Percentiles rank a stretch among this genome's conserved stretches.
These are phyloP conservation scores for Tenrec ecaudatus DNA, from an alignment of 2,113 vertebrate species.

Conservation along the genomic window DNA sequence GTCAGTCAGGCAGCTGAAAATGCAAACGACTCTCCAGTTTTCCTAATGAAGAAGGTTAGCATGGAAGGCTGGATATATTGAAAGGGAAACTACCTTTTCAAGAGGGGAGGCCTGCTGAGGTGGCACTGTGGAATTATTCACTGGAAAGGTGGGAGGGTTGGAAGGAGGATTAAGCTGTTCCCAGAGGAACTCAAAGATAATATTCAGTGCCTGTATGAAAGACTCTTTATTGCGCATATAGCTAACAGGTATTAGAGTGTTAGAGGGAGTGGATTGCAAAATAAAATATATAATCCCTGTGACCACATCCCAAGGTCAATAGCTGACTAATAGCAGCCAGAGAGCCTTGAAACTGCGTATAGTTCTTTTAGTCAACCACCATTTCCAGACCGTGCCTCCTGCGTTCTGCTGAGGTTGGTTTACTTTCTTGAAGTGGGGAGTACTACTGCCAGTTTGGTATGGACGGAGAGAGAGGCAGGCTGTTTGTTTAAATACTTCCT, in stretches of 20 bases:
- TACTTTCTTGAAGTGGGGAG: constrained; percentile 44
- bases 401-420: constrained; percentile 60
- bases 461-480: background rate
- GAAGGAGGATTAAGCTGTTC: constrained; percentile 64
- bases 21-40: background rate
- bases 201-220: constrained; percentile 81
- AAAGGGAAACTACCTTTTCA: constrained; percentile 73
- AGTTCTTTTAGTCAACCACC: constrained; percentile 69
- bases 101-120: constrained; percentile 55
- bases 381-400: constrained; percentile 58
- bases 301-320: constrained; percentile 80
- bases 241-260: constrained; percentile 74
- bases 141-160: constrained; percentile 65
- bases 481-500: background rate
- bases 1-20: constrained; percentile 21
- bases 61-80: constrained; percentile 48
- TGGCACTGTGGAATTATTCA: constrained; percentile 62
- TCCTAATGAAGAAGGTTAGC: constrained; percentile 30
- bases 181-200: constrained; percentile 80
- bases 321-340: constrained; percentile 68
- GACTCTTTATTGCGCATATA: constrained; percentile 77
- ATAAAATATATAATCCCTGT: constrained; percentile 78
- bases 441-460: background rate
- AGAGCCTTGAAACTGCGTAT: constrained; percentile 64
- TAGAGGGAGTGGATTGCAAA: constrained; percentile 79